Evolutionary conservation across 53 echinoderm and acorn worm genomes (phyloP).

Genomic region (Patiria pectinifera): DNA sequence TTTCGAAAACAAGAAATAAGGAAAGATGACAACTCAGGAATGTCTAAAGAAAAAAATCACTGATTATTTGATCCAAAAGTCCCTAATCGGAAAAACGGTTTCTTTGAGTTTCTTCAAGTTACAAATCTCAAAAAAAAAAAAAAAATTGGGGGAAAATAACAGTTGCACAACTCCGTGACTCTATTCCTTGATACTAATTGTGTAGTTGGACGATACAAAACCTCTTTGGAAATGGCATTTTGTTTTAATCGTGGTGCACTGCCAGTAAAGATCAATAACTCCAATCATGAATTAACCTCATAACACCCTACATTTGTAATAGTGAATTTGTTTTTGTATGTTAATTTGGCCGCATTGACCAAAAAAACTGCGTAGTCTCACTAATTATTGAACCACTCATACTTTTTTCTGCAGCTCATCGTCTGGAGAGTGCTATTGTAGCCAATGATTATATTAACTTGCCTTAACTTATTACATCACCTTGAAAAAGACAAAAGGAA

Average conservation of each 20-base stretch:
- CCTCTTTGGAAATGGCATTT: neutral
- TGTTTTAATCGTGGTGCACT: slow-evolving; percentile 27
- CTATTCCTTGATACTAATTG: slow-evolving; percentile 49
- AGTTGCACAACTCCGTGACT: slow-evolving; percentile 37
- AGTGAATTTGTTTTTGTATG: slow-evolving; percentile 6
- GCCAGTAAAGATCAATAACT: slow-evolving; percentile 43
- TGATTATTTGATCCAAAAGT: neutral
- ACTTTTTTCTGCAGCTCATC: neutral
- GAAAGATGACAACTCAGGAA: slow-evolving; percentile 32
- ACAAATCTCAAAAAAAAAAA: neutral
- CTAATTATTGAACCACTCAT: slow-evolving; percentile 22
- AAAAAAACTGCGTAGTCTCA: slow-evolving; percentile 30
- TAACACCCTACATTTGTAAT: slow-evolving; percentile 15
- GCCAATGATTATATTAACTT: neutral
- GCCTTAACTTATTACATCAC: neutral
- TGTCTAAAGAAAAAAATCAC: neutral
- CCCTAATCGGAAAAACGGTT: neutral
- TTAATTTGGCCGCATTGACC: slow-evolving; percentile 31
- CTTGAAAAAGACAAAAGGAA: neutral
- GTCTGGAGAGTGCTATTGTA: neutral
- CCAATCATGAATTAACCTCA: slow-evolving; percentile 47
- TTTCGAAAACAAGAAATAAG: neutral
- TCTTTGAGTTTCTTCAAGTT: neutral
- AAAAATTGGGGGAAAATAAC: neutral
- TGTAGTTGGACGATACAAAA: slow-evolving; percentile 2